A percentile compares a stretch with the other conserved stretches of the same genome.
Evolutionary conservation across 1,140 invertebrate genomes (phyloP).

Genomic region (Hyphantria cunea): DNA sequence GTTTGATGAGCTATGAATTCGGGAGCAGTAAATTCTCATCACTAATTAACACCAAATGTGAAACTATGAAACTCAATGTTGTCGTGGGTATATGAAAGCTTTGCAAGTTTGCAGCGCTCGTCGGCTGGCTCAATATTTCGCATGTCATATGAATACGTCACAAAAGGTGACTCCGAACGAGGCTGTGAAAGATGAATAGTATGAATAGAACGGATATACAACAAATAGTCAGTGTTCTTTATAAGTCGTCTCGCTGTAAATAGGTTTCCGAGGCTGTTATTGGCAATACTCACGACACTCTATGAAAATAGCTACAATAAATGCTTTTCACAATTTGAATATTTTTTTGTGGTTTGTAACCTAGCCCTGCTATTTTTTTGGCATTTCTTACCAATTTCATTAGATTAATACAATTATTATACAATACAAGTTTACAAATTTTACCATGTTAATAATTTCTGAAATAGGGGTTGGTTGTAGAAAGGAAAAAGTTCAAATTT

Average conservation of each 20-base stretch:
- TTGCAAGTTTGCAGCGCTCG: slow-evolving; percentile 19
- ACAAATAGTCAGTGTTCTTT: slow-evolving; percentile 23
- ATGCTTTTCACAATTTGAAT: too few relatives aligned
- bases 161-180: slow-evolving; percentile 20
- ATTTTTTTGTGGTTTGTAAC: too few relatives aligned
- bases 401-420: too few relatives aligned
- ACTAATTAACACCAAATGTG: slow-evolving; percentile 34
- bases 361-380: too few relatives aligned
- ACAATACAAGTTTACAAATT: too few relatives aligned
- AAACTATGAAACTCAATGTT: slow-evolving; percentile 32
- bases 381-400: too few relatives aligned
- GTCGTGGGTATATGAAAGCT: slow-evolving; percentile 25
- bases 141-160: slow-evolving; percentile 28
- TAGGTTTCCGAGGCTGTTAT: background rate
- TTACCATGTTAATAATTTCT: too few relatives aligned
- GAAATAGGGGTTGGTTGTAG: too few relatives aligned
- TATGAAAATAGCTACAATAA: too few relatives aligned
- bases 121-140: slow-evolving; percentile 31
- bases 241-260: slow-evolving; percentile 7
- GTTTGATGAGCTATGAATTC: slow-evolving; percentile 35
- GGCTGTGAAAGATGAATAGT: slow-evolving; percentile 24
- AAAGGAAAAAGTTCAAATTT: too few relatives aligned
- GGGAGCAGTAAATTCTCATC: slow-evolving; percentile 27
- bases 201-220: slow-evolving; percentile 23
- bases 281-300: background rate